Conservation (phyloP, 2,888 invertebrate genomes). For the Autographa pulchrina region DNA sequence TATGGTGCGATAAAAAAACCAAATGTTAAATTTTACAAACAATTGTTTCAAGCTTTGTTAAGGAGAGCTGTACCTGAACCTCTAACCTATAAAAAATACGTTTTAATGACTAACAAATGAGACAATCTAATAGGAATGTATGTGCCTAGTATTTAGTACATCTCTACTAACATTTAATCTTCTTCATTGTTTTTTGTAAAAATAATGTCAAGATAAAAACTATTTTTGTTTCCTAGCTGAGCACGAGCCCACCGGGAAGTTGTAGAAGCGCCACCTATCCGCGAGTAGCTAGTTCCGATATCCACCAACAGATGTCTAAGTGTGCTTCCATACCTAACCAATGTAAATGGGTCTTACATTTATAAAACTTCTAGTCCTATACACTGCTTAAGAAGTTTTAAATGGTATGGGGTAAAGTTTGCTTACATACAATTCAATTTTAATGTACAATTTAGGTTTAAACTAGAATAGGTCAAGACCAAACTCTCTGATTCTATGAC, state of each 20-base stretch:
- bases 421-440: neutral
- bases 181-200: too few species aligned
- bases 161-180: too few species aligned
- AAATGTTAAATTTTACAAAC: too few species aligned
- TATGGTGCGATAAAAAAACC: too few species aligned
- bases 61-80: too few species aligned
- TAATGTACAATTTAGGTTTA: neutral
- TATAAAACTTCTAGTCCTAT: neutral
- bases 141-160: too few species aligned
- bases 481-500: neutral
- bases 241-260: neutral
- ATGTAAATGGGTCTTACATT: neutral
- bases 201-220: too few species aligned
- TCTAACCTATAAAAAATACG: too few species aligned
- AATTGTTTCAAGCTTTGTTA: too few species aligned
- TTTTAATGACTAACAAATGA: too few species aligned
- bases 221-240: neutral
- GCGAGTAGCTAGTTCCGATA: conserved; percentile 73
- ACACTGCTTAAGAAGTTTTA: neutral
- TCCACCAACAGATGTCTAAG: conserved; percentile 70
- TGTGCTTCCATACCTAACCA: neutral
- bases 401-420: neutral
- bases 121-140: too few species aligned
- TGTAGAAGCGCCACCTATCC: conserved; percentile 73
- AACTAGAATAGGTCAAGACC: neutral